A percentile compares a stretch with the other conserved stretches of the same genome.
Evolutionary conservation across 2,113 vertebrate genomes (phyloP).

Genomic region (Epinephelus fuscoguttatus): DNA sequence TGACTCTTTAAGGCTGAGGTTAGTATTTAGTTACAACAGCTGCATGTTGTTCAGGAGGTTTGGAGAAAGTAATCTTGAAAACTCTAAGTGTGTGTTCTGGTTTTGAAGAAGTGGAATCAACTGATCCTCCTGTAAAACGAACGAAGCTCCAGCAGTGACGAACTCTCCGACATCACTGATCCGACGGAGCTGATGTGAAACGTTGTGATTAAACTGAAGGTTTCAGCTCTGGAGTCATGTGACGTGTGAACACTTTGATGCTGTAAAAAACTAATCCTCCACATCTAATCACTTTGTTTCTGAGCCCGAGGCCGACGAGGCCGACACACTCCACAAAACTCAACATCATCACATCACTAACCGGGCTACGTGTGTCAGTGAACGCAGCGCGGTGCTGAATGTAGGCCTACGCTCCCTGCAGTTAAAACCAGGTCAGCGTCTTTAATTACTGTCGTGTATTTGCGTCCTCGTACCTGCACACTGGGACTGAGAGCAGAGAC

Average conservation of each 20-base stretch:
- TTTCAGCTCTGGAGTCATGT: conserved; percentile 4
- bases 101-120: not conserved
- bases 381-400: conserved; percentile 50
- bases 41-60: no score
- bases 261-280: conserved; percentile 11
- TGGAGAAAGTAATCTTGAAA: no score
- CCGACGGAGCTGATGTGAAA: not conserved
- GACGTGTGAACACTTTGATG: conserved; percentile 30
- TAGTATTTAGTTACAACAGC: no score
- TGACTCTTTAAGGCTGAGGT: no score
- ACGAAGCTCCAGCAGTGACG: no score
- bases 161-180: not conserved
- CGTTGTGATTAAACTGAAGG: not conserved
- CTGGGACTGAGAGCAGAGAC: conserved; percentile 24
- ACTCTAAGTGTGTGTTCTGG: not conserved
- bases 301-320: not conserved
- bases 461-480: conserved; percentile 48
- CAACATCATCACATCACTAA: not conserved
- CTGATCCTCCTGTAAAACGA: no score
- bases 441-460: conserved; percentile 71
- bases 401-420: conserved; percentile 43
- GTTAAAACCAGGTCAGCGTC: conserved; percentile 58
- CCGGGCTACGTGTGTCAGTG: conserved; percentile 1
- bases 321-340: not conserved
- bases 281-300: conserved; percentile 13